These are phyloP conservation scores for Chymomyza procnemis DNA, from an alignment of 2,888 invertebrate genomes.

Conservation along the genomic window DNA sequence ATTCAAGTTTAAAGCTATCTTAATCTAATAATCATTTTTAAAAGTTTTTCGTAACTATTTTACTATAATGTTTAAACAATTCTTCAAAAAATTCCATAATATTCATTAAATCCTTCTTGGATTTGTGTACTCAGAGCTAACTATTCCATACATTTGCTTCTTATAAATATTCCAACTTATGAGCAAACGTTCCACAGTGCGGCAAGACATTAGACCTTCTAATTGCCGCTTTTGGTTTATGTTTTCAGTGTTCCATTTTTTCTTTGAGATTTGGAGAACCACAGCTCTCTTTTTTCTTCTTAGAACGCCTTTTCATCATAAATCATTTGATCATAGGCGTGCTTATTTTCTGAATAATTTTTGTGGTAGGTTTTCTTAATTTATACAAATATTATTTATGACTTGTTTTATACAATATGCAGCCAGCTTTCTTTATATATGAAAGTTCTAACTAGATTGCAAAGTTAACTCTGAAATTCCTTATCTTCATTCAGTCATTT, in stretches of 20 bases:
- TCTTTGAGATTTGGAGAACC: conserved; percentile 6
- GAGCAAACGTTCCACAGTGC: conserved; percentile 40
- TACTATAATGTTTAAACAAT: no score
- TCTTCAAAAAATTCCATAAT: no score
- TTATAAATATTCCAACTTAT: not conserved
- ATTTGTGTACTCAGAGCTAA: no score
- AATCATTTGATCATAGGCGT: conserved; percentile 36
- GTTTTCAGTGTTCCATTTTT: conserved; percentile 34
- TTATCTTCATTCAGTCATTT: conserved; percentile 52
- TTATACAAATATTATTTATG: conserved; percentile 30
- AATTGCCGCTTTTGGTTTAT: conserved; percentile 54
- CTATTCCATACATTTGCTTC: not conserved
- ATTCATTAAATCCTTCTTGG: no score
- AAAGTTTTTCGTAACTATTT: no score
- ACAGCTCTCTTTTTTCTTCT: conserved; percentile 24
- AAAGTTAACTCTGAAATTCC: not conserved
- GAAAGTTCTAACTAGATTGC: not conserved
- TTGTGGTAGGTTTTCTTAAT: conserved; percentile 24
- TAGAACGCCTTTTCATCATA: conserved; percentile 42
- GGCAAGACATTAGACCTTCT: conserved; percentile 39
- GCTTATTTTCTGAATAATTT: conserved; percentile 11
- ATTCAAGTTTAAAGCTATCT: no score
- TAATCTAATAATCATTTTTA: no score
- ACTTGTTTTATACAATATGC: not conserved
- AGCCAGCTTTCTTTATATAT: not conserved